phyloP scores from a whole-genome alignment of 2,797 vertebrate species.

The Eidolon dupreanum region DNA sequence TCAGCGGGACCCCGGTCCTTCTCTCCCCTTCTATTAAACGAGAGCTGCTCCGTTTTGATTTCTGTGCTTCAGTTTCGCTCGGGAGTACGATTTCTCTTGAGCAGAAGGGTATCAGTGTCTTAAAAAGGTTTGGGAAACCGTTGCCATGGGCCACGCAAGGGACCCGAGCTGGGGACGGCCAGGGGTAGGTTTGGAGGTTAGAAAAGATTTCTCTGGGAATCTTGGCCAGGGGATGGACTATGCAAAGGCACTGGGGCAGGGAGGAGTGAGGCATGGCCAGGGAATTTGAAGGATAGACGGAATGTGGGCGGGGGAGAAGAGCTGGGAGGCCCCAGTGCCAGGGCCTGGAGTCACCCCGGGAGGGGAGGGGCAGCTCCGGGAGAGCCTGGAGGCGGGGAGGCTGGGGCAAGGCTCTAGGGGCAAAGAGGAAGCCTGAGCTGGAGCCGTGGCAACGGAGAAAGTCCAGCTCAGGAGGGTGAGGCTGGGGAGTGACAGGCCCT shows the following conservation, averaged over 20 bases:
- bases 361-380: background rate
- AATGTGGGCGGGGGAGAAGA: background rate
- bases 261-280: background rate
- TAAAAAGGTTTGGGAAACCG: background rate
- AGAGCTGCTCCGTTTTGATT: background rate
- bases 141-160: background rate
- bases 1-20: rapidly evolving
- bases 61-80: background rate
- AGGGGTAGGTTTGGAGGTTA: background rate
- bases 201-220: background rate
- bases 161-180: too few species aligned
- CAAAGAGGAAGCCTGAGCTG: background rate
- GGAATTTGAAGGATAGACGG: background rate
- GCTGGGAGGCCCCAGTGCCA: background rate
- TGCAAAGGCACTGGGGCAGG: constrained; percentile 46
- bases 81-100: background rate
- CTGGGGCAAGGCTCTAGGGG: background rate
- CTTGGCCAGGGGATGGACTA: background rate
- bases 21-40: background rate
- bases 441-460: background rate
- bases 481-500: background rate
- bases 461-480: background rate
- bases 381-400: background rate
- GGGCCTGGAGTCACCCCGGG: background rate
- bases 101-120: background rate